Conservation (phyloP, 1,140 invertebrate genomes). For the Delia radicum region DNA sequence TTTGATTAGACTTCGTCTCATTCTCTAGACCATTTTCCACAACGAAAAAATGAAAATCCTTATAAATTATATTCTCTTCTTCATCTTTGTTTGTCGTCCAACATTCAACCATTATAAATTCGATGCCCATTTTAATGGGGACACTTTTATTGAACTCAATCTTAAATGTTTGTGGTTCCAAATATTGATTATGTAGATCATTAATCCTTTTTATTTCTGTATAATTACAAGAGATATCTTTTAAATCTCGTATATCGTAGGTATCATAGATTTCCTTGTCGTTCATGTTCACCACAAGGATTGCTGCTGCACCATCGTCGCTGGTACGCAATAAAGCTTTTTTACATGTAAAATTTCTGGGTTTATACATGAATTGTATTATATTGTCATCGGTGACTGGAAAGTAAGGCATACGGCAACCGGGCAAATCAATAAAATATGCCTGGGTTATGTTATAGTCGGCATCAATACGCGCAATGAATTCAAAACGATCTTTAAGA, state of each 20-base stretch:
- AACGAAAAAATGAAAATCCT: constrained; percentile 70
- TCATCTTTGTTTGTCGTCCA: constrained; percentile 44
- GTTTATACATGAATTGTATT: constrained; percentile 48
- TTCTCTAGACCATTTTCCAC: constrained; percentile 55
- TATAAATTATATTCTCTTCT: constrained; percentile 58
- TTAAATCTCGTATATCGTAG: constrained; percentile 60
- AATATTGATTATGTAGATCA: constrained; percentile 51
- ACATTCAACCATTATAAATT: constrained; percentile 68
- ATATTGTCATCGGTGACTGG: constrained; percentile 67
- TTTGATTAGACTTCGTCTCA: background rate
- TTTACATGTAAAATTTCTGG: constrained; percentile 57
- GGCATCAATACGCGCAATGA: constrained; percentile 44
- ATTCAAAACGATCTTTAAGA: constrained; percentile 46
- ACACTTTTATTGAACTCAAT: constrained; percentile 56
- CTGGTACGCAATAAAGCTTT: constrained; percentile 54
- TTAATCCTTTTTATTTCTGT: constrained; percentile 61
- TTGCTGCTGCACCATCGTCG: constrained; percentile 29
- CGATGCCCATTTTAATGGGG: constrained; percentile 56
- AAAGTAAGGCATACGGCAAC: constrained; percentile 78
- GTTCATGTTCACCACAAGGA: constrained; percentile 65
- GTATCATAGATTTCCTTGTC: constrained; percentile 59
- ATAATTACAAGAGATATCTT: constrained; percentile 64
- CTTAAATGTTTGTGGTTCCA: constrained; percentile 46
- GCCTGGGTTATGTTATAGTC: constrained; percentile 44
- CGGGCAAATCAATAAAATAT: constrained; percentile 69